Conservation (phyloP, 2,797 vertebrate species). For the Meda fulgida region DNA sequence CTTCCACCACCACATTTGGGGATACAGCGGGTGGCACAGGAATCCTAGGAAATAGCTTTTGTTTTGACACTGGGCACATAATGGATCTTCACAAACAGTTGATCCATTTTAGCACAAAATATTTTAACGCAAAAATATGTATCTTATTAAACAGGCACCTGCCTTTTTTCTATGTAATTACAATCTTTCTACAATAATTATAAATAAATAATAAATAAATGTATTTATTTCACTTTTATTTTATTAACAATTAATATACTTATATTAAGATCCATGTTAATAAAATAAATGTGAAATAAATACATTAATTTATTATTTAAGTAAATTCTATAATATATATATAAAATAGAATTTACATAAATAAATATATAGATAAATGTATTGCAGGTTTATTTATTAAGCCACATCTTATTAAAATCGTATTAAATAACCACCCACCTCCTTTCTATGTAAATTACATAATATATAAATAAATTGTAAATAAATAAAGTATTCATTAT, state of each 20-base stretch:
- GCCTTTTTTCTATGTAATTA: neutral
- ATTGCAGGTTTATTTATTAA: too few relatives aligned
- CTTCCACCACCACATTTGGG: conserved; percentile 49
- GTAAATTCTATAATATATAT: too few relatives aligned
- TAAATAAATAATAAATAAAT: neutral
- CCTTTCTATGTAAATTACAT: neutral
- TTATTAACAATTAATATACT: too few relatives aligned
- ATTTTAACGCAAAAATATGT: neutral
- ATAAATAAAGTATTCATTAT: neutral
- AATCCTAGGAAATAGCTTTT: conserved; percentile 9
- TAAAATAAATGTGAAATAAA: too few relatives aligned
- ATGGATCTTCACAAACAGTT: neutral
- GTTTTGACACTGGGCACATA: neutral
- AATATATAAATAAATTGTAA: too few relatives aligned
- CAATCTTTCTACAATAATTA: too few relatives aligned
- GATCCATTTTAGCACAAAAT: neutral
- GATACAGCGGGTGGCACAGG: neutral
- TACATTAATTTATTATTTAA: too few relatives aligned
- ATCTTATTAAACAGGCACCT: neutral
- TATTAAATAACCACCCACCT: too few relatives aligned
- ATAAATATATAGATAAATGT: too few relatives aligned
- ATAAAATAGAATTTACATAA: too few relatives aligned
- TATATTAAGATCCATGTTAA: too few relatives aligned
- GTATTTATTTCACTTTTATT: neutral
- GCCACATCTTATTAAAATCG: too few relatives aligned